A percentile compares a stretch with the other conserved stretches of the same genome.
phyloP scores from a whole-genome alignment of 2,888 invertebrate species.

The Lycophotia porphyrea region DNA sequence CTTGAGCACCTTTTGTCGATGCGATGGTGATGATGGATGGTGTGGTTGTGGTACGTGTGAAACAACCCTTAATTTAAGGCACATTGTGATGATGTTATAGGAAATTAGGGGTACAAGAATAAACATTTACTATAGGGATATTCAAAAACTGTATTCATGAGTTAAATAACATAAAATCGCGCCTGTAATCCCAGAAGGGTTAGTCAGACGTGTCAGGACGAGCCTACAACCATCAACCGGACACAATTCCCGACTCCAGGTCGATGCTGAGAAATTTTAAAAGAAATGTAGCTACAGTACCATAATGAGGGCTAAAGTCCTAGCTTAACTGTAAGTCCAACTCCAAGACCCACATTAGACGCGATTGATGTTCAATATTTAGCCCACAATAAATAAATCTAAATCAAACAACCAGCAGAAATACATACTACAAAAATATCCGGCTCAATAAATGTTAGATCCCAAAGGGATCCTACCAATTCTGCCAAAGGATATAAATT shows the following conservation, averaged over 20 bases:
- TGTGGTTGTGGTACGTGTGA: no score
- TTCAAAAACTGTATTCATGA: neutral
- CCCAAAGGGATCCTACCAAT: conserved; percentile 35
- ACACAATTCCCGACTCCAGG: neutral
- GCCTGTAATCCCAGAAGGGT: neutral
- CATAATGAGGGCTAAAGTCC: neutral
- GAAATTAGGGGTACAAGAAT: neutral
- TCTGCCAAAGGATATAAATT: conserved; percentile 41
- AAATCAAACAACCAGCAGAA: neutral
- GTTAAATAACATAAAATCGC: neutral
- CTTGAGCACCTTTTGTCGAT: no score
- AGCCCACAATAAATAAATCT: neutral
- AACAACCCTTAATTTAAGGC: no score
- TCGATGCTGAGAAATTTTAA: neutral
- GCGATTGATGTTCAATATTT: neutral
- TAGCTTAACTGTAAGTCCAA: neutral
- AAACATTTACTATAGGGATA: neutral
- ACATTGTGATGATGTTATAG: neutral
- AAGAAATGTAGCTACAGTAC: neutral
- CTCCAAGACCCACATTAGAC: neutral
- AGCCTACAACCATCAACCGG: neutral
- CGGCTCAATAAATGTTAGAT: conserved; percentile 18
- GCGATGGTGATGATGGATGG: no score
- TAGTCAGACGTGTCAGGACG: neutral
- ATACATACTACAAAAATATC: conserved; percentile 9